Conservation (phyloP, 2,888 invertebrate genomes). For the Dryomyza anilis region DNA sequence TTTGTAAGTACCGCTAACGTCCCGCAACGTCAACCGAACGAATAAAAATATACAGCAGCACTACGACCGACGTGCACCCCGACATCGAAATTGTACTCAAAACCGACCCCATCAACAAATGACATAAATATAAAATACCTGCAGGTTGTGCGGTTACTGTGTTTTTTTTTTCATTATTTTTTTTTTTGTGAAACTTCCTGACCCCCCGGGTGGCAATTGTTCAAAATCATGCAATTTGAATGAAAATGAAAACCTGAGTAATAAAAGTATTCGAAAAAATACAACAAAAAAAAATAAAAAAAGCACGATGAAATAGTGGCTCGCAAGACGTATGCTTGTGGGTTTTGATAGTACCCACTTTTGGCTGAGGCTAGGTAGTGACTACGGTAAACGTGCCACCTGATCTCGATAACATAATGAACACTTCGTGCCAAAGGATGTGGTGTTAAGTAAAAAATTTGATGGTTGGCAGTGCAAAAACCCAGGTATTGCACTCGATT, state of each 20-base stretch:
- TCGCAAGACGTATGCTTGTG: too few species aligned
- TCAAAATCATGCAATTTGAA: slow-evolving; percentile 46
- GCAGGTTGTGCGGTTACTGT: neutral
- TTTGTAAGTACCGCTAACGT: slow-evolving; percentile 37
- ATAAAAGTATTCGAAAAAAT: too few species aligned
- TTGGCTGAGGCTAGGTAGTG: neutral
- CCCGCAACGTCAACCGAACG: too few species aligned
- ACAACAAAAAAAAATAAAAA: neutral
- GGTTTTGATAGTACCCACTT: too few species aligned
- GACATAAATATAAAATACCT: neutral
- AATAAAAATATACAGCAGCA: too few species aligned
- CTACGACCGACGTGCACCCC: neutral
- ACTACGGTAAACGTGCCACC: slow-evolving; percentile 26
- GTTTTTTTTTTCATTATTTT: slow-evolving; percentile 28
- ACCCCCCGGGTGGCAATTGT: neutral
- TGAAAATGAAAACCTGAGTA: slow-evolving; percentile 45
- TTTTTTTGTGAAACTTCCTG: slow-evolving; percentile 18
- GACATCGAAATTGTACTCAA: too few species aligned
- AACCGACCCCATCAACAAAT: neutral
- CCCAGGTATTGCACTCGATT: neutral
- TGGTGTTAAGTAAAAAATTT: neutral
- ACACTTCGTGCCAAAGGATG: slow-evolving; percentile 28
- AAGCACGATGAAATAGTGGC: neutral
- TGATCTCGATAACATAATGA: slow-evolving; percentile 52
- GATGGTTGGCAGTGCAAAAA: too few species aligned